Evolutionary conservation across 1,140 invertebrate species (phyloP).

Genomic region (Drosophila mayri): DNA sequence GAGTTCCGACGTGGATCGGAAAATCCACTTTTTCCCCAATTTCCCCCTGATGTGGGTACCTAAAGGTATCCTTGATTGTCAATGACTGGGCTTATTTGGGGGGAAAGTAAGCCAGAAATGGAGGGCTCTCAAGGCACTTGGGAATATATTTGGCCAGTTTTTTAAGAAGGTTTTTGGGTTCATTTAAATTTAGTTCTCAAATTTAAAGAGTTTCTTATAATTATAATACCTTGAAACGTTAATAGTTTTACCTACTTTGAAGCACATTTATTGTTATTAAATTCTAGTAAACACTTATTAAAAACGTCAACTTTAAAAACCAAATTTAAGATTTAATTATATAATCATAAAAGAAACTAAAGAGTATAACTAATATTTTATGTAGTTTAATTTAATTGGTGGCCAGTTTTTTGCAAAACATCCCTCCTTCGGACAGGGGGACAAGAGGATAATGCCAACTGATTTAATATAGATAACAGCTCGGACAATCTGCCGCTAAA

Average conservation of each 20-base stretch:
- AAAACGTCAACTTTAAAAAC: background rate
- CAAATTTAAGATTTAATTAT: too few relatives aligned
- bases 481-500: slow-evolving; percentile 61
- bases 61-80: background rate
- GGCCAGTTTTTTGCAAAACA: background rate
- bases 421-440: background rate
- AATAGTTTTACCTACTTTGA: background rate
- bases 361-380: background rate
- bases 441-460: slow-evolving; percentile 38
- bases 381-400: background rate
- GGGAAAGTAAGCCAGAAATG: background rate
- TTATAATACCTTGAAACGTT: background rate
- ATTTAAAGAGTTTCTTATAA: background rate
- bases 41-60: background rate
- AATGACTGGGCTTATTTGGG: slow-evolving; percentile 1
- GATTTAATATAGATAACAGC: slow-evolving; percentile 76
- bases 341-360: too few relatives aligned
- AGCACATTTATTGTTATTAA: too few relatives aligned
- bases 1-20: slow-evolving; percentile 10
- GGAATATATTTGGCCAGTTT: background rate
- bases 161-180: background rate
- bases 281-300: background rate
- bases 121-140: background rate
- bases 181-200: background rate
- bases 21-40: slow-evolving; percentile 7